Evolutionary conservation across 2,888 invertebrate genomes (phyloP), one percentile per base, ranked within the genome.

Genomic region (Sympetrum striolatum): DNA sequence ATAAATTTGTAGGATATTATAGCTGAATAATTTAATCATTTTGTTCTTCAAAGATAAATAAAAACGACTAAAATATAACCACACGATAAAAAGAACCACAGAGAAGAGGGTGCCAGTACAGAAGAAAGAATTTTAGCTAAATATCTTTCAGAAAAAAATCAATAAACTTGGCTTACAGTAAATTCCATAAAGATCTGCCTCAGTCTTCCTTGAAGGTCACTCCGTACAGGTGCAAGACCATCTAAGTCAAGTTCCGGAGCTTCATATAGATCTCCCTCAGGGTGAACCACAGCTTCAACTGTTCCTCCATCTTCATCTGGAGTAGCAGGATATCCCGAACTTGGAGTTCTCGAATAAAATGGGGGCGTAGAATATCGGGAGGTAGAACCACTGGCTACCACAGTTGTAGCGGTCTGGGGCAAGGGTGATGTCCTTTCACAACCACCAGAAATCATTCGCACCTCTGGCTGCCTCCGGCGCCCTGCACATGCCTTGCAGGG

Each of bases 181-280:
- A 97, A 96, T 92, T 97, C 96, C 91, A 96, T 95, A 92, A 97
- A 96, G 93, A 98, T 97, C 94, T 98, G 97, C 93, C 96, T 96
- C 93, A 98, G 95, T 92, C 98, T 94, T 91, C 96, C 96, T 94
- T 97, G 97, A 92, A 96, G 95, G 91, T 96, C 96, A 93, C 97
- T 97, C 91, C 95, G 94, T 91, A 96, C 95, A 80, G 96, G 96
- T 91, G 96, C 95, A 93, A 98, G 94, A 81, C 98, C 98, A 94
- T 98, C 97, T 80, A 96, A 95, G 91, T 96, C 97, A 90, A 96
- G 93, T 60, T 91, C 86, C 37, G 86, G 86, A n/a, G 86, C 58
- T n/a, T 86, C 86, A 86, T 86, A 86, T 10, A 86, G 39, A 35
- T 86, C 86, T n/a, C 60, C 86, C n/a, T 86, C 86, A 22, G 86